Evolutionary conservation across 2,797 vertebrate species (phyloP).

Genomic region (Myripristis jacobus): DNA sequence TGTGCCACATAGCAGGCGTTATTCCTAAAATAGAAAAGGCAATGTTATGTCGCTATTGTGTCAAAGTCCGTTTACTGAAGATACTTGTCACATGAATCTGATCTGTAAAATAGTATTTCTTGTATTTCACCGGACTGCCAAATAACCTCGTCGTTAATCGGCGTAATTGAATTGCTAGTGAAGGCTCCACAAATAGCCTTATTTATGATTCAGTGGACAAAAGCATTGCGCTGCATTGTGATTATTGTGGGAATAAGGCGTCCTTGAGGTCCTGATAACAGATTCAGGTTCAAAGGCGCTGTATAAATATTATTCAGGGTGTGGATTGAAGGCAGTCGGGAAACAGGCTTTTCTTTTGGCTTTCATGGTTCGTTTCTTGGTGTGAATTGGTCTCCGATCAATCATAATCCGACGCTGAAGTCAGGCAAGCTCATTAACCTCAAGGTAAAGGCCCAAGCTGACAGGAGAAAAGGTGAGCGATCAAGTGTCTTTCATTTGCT

Average conservation of each 20-base stretch:
- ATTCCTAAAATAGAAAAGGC: conserved; percentile 58
- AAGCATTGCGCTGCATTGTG: conserved; percentile 67
- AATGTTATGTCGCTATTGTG: conserved; percentile 61
- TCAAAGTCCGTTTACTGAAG: conserved; percentile 45
- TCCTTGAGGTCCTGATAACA: conserved; percentile 64
- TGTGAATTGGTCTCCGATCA: conserved; percentile 56
- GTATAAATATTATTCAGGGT: conserved; percentile 69
- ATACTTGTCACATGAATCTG: conserved; percentile 44
- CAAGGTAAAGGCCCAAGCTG: conserved; percentile 52
- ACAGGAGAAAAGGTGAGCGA: conserved; percentile 31
- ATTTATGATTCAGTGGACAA: conserved; percentile 73
- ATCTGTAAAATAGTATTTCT: conserved; percentile 54
- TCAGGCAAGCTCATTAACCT: conserved; percentile 44
- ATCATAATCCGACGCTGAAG: conserved; percentile 57
- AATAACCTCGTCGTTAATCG: conserved; percentile 24
- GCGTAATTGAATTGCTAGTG: conserved; percentile 59
- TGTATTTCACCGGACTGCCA: conserved; percentile 17
- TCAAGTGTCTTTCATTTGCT: conserved; percentile 64
- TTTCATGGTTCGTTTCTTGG: conserved; percentile 60
- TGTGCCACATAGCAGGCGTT: conserved; percentile 70
- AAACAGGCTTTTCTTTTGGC: conserved; percentile 41
- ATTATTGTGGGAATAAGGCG: conserved; percentile 61
- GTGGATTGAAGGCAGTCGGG: conserved; percentile 56
- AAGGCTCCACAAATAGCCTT: conserved; percentile 54
- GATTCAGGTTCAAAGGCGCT: conserved; percentile 49